Evolutionary conservation across 92 coral and sea anemone genomes (phyloP), one percentile per base, ranked within the genome.

Genomic region (Porites rus): DNA sequence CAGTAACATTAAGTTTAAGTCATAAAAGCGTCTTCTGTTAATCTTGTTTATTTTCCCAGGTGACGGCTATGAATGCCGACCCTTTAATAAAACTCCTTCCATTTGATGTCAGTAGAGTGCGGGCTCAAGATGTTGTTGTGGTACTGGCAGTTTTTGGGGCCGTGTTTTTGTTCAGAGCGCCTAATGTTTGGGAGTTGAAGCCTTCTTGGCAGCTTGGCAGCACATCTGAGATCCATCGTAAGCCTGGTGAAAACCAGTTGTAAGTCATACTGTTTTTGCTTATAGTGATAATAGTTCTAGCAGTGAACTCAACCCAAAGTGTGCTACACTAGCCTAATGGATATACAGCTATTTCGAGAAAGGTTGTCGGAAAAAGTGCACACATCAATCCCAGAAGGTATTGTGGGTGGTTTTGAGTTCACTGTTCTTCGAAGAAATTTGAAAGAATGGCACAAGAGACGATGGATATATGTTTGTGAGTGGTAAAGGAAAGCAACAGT

Each of bases 111-210:
- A 75, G 87, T 54, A 83, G 72, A 67, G 69, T 97, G 7, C 92
- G 97, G 18, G 90, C 93, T 54, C 94, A 95, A 85, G 99, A 97
- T 80, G 87, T 95, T 53, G 91, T 91, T 60, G 98, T 95, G 8
- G 69, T 90, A 50, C 80, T 86, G 51, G 90, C 91, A 50, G 90
- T 93, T 69, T 60, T 93, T 17, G 85, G 84, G 38, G 98, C 97
- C 5, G 87, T 95, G 85, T 90, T 95, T 74, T 52, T 97, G n/a
- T 97, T 97, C 79, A 87, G 97, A 86, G 96, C 95, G 77, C 99
- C 93, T 21, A 94, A 97, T 91, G 95, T 92, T 53, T 92, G 89
- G 79, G 93, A 93, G 20, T 78, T 97, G 65, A 89, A 93, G 66
- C 96, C 99, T 12, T 90, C 90, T 10, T 97, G 99, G 99, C 96